Evolutionary conservation across 2,888 invertebrate genomes (phyloP), one percentile per base, ranked within the genome.

Genomic region (Orchesellides sinensis): DNA sequence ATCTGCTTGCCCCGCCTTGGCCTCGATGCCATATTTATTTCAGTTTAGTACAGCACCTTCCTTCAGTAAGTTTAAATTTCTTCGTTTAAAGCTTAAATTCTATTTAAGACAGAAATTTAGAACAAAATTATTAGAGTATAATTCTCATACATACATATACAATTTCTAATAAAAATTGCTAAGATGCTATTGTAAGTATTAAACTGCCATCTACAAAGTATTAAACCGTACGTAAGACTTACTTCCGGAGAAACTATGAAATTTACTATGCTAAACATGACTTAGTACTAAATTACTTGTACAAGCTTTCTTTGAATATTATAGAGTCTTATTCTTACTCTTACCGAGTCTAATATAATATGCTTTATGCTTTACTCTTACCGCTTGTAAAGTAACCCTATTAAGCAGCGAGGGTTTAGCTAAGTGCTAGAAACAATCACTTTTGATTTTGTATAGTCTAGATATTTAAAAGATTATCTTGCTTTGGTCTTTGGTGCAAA

Each of bases 1-100:
- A 74, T 52, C 1, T 25, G 35, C 40, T 74, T 74, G 12, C 74
- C 74, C 27, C 74, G 12, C 35, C 23, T 65, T 14, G 54, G 54
- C n/a, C 74, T 29, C 0, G 17, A 12, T 40, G 56, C 65, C 65
- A 74, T 65, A 23, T 66, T 66, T 5, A 21, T 17, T 12, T 1
- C 14, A 47, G 19, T 12, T 23, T 65, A 2, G n/a, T n/a, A n/a
- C 29, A 14, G 4, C 14, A 27, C n/a, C 25, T 27, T 54, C 10
- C 14, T 59, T 59, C 21, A 6, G 6, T 3, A 23, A 21, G 3
- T 56, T 56, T 23, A 27, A 56, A 23, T 10, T 25, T 45, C n/a
- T 21, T 10, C 2, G 12, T 14, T 21, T 2, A 23, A 65, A 1
- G 6, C 4, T 61, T 27, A 17, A 32, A n/a, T 14, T 61, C n/a